Evolutionary conservation across 1,140 invertebrate species (phyloP).

Genomic region (Parasteatoda tepidariorum): DNA sequence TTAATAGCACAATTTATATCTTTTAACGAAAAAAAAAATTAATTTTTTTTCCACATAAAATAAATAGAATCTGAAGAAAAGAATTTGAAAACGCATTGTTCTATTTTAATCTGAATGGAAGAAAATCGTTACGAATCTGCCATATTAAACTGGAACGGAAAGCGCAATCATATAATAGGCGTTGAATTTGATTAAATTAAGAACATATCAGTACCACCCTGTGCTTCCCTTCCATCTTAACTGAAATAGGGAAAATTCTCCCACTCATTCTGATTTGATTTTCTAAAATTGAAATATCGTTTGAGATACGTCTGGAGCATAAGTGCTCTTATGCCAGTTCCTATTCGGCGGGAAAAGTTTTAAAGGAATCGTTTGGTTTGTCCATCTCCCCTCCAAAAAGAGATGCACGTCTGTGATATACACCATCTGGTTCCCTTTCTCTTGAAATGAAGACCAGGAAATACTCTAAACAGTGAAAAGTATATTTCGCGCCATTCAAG

Average conservation of each 20-base stretch:
- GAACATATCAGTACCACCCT: not conserved
- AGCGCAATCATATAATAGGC: not conserved
- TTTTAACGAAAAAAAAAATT: too few species aligned
- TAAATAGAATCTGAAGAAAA: too few species aligned
- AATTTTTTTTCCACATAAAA: too few species aligned
- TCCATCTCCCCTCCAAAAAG: conserved; percentile 27
- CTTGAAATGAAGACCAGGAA: conserved; percentile 37
- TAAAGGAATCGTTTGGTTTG: conserved; percentile 25
- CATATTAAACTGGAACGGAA: not conserved
- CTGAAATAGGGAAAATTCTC: not conserved
- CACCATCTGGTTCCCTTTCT: conserved; percentile 43
- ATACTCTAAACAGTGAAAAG: conserved; percentile 26
- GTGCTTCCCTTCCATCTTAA: not conserved
- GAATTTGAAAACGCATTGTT: too few species aligned
- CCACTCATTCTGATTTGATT: not conserved
- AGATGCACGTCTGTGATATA: not conserved
- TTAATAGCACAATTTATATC: too few species aligned
- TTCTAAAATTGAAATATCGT: not conserved
- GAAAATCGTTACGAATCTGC: not conserved
- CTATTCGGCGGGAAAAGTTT: not conserved
- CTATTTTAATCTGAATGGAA: too few species aligned
- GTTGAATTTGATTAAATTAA: not conserved
- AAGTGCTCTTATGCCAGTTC: not conserved
- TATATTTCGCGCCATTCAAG: conserved; percentile 47
- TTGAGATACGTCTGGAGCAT: not conserved